Conservation (phyloP, 92 coral and sea anemone species). For the Palythoa heliodiscus region DNA sequence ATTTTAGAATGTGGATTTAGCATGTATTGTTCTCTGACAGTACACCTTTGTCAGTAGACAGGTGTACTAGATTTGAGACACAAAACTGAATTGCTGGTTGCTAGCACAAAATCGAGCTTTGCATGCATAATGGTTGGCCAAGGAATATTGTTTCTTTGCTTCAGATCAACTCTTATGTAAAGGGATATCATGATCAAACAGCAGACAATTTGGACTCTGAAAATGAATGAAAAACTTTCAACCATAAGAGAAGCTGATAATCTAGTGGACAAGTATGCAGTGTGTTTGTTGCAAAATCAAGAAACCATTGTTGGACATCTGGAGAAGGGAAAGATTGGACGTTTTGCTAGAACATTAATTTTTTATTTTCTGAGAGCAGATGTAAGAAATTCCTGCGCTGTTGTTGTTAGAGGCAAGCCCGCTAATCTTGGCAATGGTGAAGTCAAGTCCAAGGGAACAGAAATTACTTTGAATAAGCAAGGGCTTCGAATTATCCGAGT, state of each 20-base stretch:
- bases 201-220: constrained; percentile 31
- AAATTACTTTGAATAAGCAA: too few species aligned
- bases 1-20: constrained; percentile 3
- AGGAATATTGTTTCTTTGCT: constrained; percentile 27
- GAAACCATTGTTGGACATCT: too few species aligned
- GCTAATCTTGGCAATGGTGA: too few species aligned
- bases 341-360: too few species aligned
- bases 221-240: constrained; percentile 16
- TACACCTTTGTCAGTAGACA: not conserved
- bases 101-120: constrained; percentile 21
- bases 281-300: constrained; percentile 7
- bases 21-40: not conserved
- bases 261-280: constrained; percentile 38
- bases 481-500: too few species aligned
- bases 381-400: too few species aligned
- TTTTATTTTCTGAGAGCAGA: too few species aligned
- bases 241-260: constrained; percentile 34
- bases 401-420: too few species aligned
- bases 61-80: not conserved
- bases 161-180: constrained; percentile 36
- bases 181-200: constrained; percentile 45
- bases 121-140: constrained; percentile 20
- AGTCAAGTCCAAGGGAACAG: too few species aligned
- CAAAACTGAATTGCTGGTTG: constrained; percentile 2
- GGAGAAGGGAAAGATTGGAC: too few species aligned